Conservation (phyloP, 2,113 vertebrate genomes). For the Cochlearius cochlearius region DNA sequence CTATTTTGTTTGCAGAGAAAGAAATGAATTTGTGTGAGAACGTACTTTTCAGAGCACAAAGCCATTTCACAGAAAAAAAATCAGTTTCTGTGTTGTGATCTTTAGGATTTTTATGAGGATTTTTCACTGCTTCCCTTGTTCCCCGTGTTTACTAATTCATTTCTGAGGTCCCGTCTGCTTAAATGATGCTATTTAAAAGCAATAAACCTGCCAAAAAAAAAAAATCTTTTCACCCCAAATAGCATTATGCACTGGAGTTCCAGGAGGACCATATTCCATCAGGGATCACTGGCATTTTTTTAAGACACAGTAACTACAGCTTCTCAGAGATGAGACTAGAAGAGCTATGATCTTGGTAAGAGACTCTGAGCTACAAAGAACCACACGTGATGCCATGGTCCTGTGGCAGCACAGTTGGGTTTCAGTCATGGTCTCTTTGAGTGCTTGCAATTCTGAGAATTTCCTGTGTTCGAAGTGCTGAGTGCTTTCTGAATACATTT, state of each 20-base stretch:
- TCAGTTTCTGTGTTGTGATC: background rate
- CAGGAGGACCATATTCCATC: background rate
- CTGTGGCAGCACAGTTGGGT: background rate
- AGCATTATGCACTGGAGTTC: background rate
- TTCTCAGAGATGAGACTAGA: background rate
- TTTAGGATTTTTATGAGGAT: background rate
- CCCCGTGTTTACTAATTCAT: background rate
- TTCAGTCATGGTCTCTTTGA: background rate
- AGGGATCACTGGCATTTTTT: background rate
- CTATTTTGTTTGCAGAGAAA: background rate
- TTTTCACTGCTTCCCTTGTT: slow-evolving; percentile 14
- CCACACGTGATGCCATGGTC: background rate
- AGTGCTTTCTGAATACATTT: background rate
- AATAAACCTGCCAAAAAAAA: background rate
- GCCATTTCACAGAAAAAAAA: background rate
- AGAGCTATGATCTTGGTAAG: background rate
- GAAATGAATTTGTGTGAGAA: background rate
- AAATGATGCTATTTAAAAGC: background rate
- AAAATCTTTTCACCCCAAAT: background rate
- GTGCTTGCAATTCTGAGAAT: background rate
- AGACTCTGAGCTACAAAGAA: background rate
- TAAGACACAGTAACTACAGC: background rate
- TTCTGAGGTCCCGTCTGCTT: background rate
- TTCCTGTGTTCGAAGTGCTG: background rate
- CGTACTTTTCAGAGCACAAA: background rate